These are phyloP conservation scores for Graphium colonna DNA, from an alignment of 2,888 invertebrate genomes.

Conservation along the genomic window DNA sequence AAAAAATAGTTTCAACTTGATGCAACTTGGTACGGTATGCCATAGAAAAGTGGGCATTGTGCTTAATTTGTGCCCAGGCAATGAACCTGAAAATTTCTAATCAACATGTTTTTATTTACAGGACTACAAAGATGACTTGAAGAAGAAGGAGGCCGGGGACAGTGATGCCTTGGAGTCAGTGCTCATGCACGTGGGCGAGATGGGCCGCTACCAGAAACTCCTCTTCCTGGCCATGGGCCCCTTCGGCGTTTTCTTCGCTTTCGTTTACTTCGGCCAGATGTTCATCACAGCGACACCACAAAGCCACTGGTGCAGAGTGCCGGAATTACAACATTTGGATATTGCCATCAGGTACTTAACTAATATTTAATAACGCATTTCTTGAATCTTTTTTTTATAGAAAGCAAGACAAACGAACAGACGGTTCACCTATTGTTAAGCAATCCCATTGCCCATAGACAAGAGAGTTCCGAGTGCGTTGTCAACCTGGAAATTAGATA, in stretches of 20 bases:
- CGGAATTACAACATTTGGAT: constrained; percentile 42
- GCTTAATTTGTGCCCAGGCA: too few species aligned
- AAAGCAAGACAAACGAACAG: too few species aligned
- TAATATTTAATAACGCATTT: too few species aligned
- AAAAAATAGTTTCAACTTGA: too few species aligned
- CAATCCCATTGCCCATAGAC: too few species aligned
- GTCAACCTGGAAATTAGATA: too few species aligned
- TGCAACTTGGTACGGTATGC: too few species aligned
- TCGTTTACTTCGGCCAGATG: constrained; percentile 49
- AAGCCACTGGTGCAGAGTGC: constrained; percentile 51
- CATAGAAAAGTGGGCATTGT: too few species aligned
- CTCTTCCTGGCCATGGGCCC: constrained; percentile 44
- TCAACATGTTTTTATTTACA: neutral
- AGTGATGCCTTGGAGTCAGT: constrained; percentile 35
- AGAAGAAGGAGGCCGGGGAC: constrained; percentile 15
- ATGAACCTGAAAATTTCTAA: too few species aligned
- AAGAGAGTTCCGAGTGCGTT: too few species aligned
- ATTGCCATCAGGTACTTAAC: constrained; percentile 44
- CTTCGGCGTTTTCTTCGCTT: constrained; percentile 42
- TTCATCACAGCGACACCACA: constrained; percentile 50
- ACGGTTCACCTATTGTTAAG: too few species aligned
- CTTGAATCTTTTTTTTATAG: too few species aligned
- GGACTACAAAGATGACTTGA: constrained; percentile 17
- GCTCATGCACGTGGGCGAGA: constrained; percentile 38
- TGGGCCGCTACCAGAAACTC: constrained; percentile 40